These are phyloP conservation scores for Dioctria rufipes DNA, from an alignment of 2,888 invertebrate species.

Conservation along the genomic window DNA sequence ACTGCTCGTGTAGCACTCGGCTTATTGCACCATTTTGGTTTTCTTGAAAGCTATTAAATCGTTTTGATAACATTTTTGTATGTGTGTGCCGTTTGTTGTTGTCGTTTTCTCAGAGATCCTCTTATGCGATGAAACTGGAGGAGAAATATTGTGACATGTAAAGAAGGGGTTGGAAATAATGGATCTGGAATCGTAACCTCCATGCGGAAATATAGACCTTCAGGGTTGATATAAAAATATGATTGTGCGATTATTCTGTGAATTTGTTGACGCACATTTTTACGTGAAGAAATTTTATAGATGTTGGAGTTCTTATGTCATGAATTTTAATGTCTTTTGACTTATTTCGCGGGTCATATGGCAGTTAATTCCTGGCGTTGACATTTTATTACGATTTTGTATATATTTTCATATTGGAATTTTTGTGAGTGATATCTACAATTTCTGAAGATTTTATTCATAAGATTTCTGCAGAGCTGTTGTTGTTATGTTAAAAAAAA, in stretches of 20 bases:
- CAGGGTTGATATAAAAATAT: conserved; percentile 39
- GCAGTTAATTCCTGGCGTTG: neutral
- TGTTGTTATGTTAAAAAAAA: too few relatives aligned
- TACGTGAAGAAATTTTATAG: neutral
- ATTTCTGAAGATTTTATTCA: neutral
- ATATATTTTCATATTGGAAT: neutral
- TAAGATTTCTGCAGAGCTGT: neutral
- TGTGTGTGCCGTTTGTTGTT: neutral
- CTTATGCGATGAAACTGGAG: neutral
- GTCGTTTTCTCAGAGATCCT: neutral
- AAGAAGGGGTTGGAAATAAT: neutral
- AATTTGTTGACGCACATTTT: conserved; percentile 34
- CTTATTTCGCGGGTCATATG: neutral
- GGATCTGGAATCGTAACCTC: conserved; percentile 12
- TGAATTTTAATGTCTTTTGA: neutral
- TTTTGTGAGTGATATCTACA: neutral
- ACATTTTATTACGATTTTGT: neutral
- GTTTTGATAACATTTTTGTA: conserved; percentile 10
- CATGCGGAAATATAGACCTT: neutral
- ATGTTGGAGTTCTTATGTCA: neutral
- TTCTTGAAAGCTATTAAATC: conserved; percentile 32
- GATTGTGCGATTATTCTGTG: conserved; percentile 36
- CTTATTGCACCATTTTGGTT: conserved; percentile 20
- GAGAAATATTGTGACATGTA: conserved; percentile 12
- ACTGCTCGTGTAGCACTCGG: neutral